Conservation (phyloP, 2,888 invertebrate species). For the Frankliniella intonsa region DNA sequence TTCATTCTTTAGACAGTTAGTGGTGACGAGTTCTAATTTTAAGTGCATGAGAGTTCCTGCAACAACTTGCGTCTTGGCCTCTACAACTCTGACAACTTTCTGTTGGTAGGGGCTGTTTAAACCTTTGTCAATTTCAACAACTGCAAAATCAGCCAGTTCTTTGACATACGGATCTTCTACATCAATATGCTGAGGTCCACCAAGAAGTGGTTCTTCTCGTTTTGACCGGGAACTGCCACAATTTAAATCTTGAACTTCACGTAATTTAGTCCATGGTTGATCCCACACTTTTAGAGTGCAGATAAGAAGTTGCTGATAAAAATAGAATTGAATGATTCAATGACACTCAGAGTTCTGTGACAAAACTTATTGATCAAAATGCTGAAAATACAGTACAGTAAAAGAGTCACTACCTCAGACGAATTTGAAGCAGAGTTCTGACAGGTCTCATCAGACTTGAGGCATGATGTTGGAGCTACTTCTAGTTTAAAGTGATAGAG, state of each 20-base stretch:
- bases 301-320: background rate
- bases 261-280: slow-evolving; percentile 37
- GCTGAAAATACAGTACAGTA: background rate
- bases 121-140: slow-evolving; percentile 35
- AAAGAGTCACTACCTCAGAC: background rate
- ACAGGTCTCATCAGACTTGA: slow-evolving; percentile 31
- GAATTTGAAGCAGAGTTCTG: background rate
- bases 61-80: slow-evolving; percentile 44
- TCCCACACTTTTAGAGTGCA: slow-evolving; percentile 34
- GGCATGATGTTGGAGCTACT: slow-evolving; percentile 49
- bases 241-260: slow-evolving; percentile 36
- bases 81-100: slow-evolving; percentile 32
- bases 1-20: slow-evolving; percentile 49
- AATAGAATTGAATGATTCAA: background rate
- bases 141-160: slow-evolving; percentile 38
- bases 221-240: slow-evolving; percentile 30
- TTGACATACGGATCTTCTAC: slow-evolving; percentile 39
- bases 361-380: background rate
- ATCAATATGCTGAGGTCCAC: slow-evolving; percentile 35
- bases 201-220: slow-evolving; percentile 21
- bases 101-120: slow-evolving; percentile 34
- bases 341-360: background rate
- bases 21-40: slow-evolving; percentile 55
- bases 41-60: slow-evolving; percentile 56
- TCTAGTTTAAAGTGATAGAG: slow-evolving; percentile 48